Percentiles rank a stretch among this genome's conserved stretches.
These are phyloP conservation scores for Phymastichus coffea DNA, from an alignment of 1,140 invertebrate genomes.

Conservation along the genomic window DNA sequence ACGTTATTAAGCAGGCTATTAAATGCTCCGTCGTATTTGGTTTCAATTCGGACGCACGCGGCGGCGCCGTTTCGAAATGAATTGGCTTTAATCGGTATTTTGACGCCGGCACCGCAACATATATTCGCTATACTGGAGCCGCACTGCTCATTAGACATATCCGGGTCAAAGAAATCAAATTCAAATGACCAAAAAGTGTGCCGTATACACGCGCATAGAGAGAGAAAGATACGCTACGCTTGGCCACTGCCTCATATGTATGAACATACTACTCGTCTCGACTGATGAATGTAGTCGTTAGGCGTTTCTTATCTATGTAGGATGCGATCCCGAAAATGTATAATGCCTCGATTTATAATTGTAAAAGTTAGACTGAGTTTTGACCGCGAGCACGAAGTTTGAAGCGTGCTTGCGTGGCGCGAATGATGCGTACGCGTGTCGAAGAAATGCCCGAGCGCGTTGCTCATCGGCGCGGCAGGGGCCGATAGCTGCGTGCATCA, in stretches of 20 bases:
- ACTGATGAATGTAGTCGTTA: conserved; percentile 11
- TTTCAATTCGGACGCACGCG: background rate
- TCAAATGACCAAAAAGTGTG: conserved; percentile 19
- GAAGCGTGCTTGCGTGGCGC: too few relatives aligned
- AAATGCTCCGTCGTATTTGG: background rate
- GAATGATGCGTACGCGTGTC: too few relatives aligned
- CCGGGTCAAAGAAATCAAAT: conserved; percentile 20
- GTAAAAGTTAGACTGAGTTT: background rate
- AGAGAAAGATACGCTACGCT: too few relatives aligned
- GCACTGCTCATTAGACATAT: conserved; percentile 11
- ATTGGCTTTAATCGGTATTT: background rate
- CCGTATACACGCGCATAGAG: background rate
- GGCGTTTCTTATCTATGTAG: background rate
- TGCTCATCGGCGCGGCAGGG: too few relatives aligned
- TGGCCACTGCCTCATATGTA: too few relatives aligned
- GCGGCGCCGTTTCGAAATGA: background rate
- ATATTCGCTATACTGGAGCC: too few relatives aligned
- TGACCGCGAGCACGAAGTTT: too few relatives aligned
- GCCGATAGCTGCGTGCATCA: too few relatives aligned
- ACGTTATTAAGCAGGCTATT: background rate
- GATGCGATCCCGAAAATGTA: conserved; percentile 2
- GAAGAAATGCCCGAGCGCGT: too few relatives aligned
- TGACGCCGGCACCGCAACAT: too few relatives aligned
- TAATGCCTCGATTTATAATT: background rate
- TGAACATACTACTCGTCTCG: too few relatives aligned